These are phyloP conservation scores for Scaptodrosophila latifasciaeformis DNA, from an alignment of 2,888 invertebrate species.

Conservation along the genomic window DNA sequence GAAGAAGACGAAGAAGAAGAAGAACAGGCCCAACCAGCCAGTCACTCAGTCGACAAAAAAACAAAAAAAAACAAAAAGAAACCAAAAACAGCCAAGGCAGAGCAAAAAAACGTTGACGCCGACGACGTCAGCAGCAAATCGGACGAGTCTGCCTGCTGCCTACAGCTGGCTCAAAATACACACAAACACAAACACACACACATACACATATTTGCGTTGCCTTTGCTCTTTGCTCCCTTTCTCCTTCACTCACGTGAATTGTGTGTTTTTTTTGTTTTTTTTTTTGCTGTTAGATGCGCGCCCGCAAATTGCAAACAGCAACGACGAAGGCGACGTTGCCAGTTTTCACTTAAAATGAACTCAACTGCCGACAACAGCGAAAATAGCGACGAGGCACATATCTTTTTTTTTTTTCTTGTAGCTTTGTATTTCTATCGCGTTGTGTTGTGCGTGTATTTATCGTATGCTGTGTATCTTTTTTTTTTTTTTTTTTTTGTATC, in stretches of 20 bases:
- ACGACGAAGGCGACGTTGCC: constrained; percentile 42
- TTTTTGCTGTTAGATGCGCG: constrained; percentile 35
- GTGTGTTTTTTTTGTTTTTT: neutral
- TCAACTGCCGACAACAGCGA: constrained; percentile 16
- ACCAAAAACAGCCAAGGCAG: constrained; percentile 28
- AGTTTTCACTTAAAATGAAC: too few species aligned
- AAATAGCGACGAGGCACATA: constrained; percentile 21
- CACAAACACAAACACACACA: constrained; percentile 30
- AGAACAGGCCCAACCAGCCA: too few species aligned
- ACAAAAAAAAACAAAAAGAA: constrained; percentile 9
- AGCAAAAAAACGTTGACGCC: too few species aligned
- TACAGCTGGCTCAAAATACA: constrained; percentile 9
- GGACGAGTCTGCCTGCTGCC: too few species aligned
- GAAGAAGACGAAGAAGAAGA: constrained; percentile 10
- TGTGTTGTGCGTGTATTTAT: constrained; percentile 11
- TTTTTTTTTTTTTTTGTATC: neutral
- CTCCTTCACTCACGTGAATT: constrained; percentile 30
- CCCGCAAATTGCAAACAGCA: constrained; percentile 33
- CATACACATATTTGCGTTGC: neutral
- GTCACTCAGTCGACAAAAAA: too few species aligned
- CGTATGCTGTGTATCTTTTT: constrained; percentile 19
- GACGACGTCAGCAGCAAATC: too few species aligned
- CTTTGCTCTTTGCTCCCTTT: neutral
- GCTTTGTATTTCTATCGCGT: constrained; percentile 13
- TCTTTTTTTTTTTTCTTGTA: constrained; percentile 18